These are phyloP conservation scores for Anthoscopus minutus DNA, from an alignment of 2,113 vertebrate genomes.

Conservation along the genomic window DNA sequence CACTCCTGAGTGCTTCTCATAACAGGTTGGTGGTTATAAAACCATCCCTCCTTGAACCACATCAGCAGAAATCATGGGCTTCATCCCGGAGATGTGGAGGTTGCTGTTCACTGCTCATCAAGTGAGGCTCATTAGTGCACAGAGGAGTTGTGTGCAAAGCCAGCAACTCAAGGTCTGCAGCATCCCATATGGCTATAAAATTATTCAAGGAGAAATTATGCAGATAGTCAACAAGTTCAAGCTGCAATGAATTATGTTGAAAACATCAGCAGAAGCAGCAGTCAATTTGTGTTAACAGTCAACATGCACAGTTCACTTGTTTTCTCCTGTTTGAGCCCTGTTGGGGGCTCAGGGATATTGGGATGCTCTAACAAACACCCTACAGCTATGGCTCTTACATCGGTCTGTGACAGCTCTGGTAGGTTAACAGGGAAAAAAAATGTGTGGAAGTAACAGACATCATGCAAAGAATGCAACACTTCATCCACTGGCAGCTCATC, in stretches of 20 bases:
- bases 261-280: slow-evolving; percentile 5
- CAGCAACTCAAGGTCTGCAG: background rate
- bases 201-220: slow-evolving; percentile 60
- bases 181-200: slow-evolving; percentile 33
- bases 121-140: background rate
- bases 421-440: background rate
- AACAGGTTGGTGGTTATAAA: background rate
- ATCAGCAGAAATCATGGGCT: background rate
- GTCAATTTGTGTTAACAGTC: background rate
- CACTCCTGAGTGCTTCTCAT: background rate
- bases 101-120: fast-evolving
- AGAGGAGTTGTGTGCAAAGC: background rate
- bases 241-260: background rate
- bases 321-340: background rate
- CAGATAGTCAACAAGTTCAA: slow-evolving; percentile 32
- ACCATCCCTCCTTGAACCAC: background rate
- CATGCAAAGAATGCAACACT: background rate
- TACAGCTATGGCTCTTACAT: background rate
- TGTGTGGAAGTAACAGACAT: background rate
- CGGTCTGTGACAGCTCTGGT: fast-evolving
- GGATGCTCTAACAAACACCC: background rate
- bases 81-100: background rate
- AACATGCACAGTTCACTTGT: background rate
- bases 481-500: background rate
- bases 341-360: background rate